Base-by-base conservation (phyloP, 2,113 vertebrate genomes). In the Nesospiza acunhae region DNA sequence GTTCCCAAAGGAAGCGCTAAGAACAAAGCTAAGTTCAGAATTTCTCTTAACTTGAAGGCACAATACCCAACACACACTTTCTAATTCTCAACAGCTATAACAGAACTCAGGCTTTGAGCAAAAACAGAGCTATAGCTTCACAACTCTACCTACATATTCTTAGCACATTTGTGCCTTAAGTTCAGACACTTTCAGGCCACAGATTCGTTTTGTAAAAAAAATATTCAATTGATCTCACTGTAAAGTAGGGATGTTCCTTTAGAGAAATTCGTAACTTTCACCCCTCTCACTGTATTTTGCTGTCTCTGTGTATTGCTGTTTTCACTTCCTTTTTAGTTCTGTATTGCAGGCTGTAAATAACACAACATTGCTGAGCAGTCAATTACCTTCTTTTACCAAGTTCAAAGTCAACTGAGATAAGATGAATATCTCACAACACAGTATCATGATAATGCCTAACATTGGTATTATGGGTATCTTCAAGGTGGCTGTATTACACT, bases 331-430 rank as follows among this genome's bases (percentile, higher is more conserved):
- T 77, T 94, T 94, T 55, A 63, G 74, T 88, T 88, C 68, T 64
- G 37, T 27, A 42, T 37, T n/a, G 33, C 21, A 63, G 42, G 85
- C 79, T 81, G 79, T 96, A 93, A 94, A 92, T 67, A 74, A n/a
- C 63, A 77, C 53, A 88, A 63, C 12, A 44, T 0, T 42, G 73
- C 92, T 89, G 86, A 97, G 60, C 67, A 42, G 76, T 86, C 82
- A 88, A 39, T 55, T 92, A 50, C 3, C 23, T 66, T n/a, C 41
- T 84, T 70, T 67, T 15, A 84, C 47, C 9, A 56, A 28, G 92
- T 73, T 89, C 96, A 92, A 96, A 95, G 95, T 94, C 89, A 95
- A 63, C 23, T 37, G 37, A 89, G 70, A 95, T 79, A 95, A 37
- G n/a, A 37, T 6, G 42, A 42, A 3, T 77, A 84, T 69, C 73